These are phyloP conservation scores for Eupithecia insigniata DNA, from an alignment of 2,888 invertebrate genomes.

Conservation along the genomic window DNA sequence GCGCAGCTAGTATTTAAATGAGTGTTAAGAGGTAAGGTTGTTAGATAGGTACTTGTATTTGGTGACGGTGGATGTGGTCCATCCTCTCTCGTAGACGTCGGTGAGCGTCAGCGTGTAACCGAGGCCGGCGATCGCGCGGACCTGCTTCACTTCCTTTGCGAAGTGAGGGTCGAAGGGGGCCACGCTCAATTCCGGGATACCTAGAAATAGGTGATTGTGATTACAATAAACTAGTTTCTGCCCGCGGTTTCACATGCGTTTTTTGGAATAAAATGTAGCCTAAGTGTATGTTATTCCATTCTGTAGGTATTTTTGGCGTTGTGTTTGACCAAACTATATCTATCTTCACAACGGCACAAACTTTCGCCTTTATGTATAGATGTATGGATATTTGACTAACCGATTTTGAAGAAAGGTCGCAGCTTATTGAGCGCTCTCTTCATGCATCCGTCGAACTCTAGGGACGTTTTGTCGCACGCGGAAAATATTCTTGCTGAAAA, in stretches of 20 bases:
- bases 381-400: constrained; percentile 63
- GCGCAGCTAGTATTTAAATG: too few species aligned
- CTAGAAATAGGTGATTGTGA: constrained; percentile 65
- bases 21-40: background rate
- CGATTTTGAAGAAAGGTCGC: constrained; percentile 88
- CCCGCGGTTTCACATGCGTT: too few species aligned
- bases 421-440: constrained; percentile 88
- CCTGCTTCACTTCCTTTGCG: constrained; percentile 86
- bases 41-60: constrained; percentile 85
- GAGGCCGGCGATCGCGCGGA: constrained; percentile 85
- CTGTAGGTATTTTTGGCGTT: too few species aligned
- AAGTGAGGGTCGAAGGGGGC: constrained; percentile 92
- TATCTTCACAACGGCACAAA: too few species aligned
- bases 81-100: constrained; percentile 90
- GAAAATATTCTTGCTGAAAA: constrained; percentile 79
- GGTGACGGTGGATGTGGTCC: constrained; percentile 90
- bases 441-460: constrained; percentile 89
- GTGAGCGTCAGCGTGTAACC: constrained; percentile 89
- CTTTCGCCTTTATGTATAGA: too few species aligned
- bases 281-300: too few species aligned
- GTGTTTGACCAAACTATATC: too few species aligned
- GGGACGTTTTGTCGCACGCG: constrained; percentile 85
- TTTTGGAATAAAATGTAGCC: too few species aligned
- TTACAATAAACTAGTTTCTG: background rate
- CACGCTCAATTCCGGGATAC: constrained; percentile 88